These are phyloP conservation scores for Heterohyrax brucei DNA, from an alignment of 2,797 vertebrate species.

Conservation along the genomic window DNA sequence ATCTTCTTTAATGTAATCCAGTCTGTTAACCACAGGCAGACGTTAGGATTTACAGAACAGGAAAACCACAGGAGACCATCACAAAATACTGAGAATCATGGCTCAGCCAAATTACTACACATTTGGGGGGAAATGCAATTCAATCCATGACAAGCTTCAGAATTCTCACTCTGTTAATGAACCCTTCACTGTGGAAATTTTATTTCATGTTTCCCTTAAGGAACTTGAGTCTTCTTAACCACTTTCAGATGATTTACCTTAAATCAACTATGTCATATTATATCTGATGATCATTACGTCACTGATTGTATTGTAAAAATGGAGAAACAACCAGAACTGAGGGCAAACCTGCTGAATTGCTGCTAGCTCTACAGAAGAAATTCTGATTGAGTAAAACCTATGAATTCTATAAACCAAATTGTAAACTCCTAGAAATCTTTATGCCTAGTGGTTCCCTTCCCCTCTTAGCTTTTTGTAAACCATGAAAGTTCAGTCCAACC, in stretches of 20 bases:
- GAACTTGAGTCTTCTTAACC: constrained; percentile 62
- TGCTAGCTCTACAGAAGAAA: neutral
- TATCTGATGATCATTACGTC: constrained; percentile 60
- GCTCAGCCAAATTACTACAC: too few relatives aligned
- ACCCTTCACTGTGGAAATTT: constrained; percentile 64
- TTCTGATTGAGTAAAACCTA: neutral
- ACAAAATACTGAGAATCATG: too few relatives aligned
- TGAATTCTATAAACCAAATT: constrained; percentile 19
- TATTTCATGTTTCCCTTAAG: constrained; percentile 55
- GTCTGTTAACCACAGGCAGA: too few relatives aligned
- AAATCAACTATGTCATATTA: constrained; percentile 51
- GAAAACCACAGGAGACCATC: too few relatives aligned
- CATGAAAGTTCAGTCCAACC: neutral
- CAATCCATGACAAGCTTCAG: neutral
- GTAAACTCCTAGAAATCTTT: neutral
- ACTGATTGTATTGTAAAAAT: constrained; percentile 24
- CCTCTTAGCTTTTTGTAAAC: neutral
- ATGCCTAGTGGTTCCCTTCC: neutral
- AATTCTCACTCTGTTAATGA: constrained; percentile 59
- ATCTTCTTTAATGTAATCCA: too few relatives aligned
- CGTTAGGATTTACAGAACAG: too few relatives aligned
- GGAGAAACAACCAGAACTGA: constrained; percentile 36
- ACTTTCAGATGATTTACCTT: constrained; percentile 63
- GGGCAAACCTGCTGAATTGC: neutral
- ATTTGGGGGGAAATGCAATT: too few relatives aligned